Base-by-base conservation (phyloP, 2,888 invertebrate genomes). In the Heliconius sara region DNA sequence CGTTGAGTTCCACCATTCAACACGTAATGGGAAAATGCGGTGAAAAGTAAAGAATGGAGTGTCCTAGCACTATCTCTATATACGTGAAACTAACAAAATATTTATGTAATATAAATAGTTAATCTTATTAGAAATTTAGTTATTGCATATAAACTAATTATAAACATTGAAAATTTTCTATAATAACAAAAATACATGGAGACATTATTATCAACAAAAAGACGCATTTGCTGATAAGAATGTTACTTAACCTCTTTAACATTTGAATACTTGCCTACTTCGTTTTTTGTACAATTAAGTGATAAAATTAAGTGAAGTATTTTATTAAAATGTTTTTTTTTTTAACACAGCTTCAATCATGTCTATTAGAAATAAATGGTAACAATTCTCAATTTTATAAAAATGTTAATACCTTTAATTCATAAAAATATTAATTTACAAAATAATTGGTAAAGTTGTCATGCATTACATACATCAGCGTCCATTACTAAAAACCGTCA, bases 231-330 rank as follows among this genome's bases (percentile, higher is more conserved):
- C 65, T 47, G 82, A 82, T 80, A 82, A 80, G 71, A 63, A 27
- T 72, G 67, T 77, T 65, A 66, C 72, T 82, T 80, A 79, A 82
- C 82, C 82, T 79, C 66, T 73, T 82, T 82, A 75, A 75, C 80
- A 6, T 19, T 70, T 57, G 25, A 30, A 70, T 77, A 43, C 68
- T 66, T 72, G 52, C 2, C 19, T 52, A 52, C 52, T 67, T 77
- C 22, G 68, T 57, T 80, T 73, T n/a, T 71, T 71, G 66, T 75
- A 60, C 16, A 43, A 73, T 72, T 75, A 66, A 52, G 47, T 39
- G 75, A 80, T 82, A 77, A 68, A 39, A 66, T 60, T 52, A 22
- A 65, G 4, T 27, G 25, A 27, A 43, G 47, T 74, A 43, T 65
- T 34, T 74, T 65, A 63, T 74, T 25, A 16, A 74, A 39, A 47